These are phyloP conservation scores for Megalopta genalis DNA, from an alignment of 1,140 invertebrate genomes.

Conservation along the genomic window DNA sequence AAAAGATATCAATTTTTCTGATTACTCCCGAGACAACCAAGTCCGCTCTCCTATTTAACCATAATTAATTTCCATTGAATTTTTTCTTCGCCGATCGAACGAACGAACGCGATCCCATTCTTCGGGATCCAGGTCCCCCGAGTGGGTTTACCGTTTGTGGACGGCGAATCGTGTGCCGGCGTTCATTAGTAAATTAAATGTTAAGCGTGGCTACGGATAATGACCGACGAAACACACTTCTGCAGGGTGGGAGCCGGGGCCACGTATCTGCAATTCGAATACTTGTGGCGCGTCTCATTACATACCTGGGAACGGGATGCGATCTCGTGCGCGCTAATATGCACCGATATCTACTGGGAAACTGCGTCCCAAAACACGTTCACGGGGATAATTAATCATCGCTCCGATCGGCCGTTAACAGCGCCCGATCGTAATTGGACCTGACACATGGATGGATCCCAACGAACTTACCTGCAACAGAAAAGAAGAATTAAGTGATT, in stretches of 20 bases:
- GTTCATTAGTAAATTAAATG: conserved; percentile 66
- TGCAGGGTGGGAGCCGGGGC: not conserved
- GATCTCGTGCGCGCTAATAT: conserved; percentile 45
- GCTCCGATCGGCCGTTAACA: conserved; percentile 47
- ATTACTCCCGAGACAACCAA: not conserved
- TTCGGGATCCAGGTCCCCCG: conserved; percentile 5
- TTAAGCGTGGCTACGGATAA: conserved; percentile 46
- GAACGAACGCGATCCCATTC: conserved; percentile 11
- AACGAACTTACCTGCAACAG: conserved; percentile 58
- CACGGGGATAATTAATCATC: conserved; percentile 61
- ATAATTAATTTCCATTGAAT: conserved; percentile 20
- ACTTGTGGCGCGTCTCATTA: conserved; percentile 42
- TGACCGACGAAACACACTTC: conserved; percentile 17
- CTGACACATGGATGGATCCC: not conserved
- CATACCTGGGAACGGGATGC: conserved; percentile 33
- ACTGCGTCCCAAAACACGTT: conserved; percentile 57
- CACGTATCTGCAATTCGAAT: conserved; percentile 47
- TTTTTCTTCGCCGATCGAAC: not conserved
- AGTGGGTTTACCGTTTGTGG: not conserved
- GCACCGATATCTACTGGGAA: conserved; percentile 47
- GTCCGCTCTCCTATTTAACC: not conserved
- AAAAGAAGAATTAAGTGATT: conserved; percentile 12
- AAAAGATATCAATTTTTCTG: not conserved
- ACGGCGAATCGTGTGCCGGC: conserved; percentile 7
- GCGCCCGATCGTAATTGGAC: conserved; percentile 48